Base-by-base conservation (phyloP, 2,113 vertebrate species). In the Petrocephalus zakoni region DNA sequence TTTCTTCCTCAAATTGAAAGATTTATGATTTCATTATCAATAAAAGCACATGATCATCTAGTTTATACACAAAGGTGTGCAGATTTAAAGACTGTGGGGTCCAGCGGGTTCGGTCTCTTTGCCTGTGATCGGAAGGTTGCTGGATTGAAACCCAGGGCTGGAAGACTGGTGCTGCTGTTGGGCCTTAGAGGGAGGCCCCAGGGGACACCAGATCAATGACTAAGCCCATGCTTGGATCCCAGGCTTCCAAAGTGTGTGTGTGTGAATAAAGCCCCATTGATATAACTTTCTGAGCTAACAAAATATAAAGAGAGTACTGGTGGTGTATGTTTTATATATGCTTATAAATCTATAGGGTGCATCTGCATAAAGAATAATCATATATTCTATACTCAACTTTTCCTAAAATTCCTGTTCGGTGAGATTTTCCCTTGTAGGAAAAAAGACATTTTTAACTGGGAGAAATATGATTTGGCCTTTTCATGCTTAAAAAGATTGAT, bases 1-100 rank as follows among this genome's bases (percentile, higher is more conserved):
- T 91, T 92, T 94, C 93, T 90, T 93, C 89, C 90, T 49, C 82
- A 85, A 21, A 51, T 52, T 49, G 22, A 47, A 25, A 85, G 46
- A 85, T 52, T 81, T 55, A 25, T 13, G 55, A 84, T 51, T 34
- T 85, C 46, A 49, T 47, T 86, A 86, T 19, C 13, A 86, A 53
- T 29, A 53, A 55, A 56, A 37, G 21, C 13, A 25, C 21, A 11
- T 53, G 46, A 13, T 34, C 46, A 29, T 52, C 52, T 87, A 49
- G n/a, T 29, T 13, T 37, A 88, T 87, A 53, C 72, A 72, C 72
- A 19, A 78, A 37, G 4, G n/a, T 29, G n/a, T 1, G 0, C n/a
- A 29, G 25, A n/a, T 13, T 13, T 68, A 68, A 1, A n/a, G 61
- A 25, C 29, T n/a, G 25, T 68, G 25, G 25, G 61, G 10, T 13